Conservation (phyloP, 1,140 invertebrate genomes). For the Cryptotermes secundus region DNA sequence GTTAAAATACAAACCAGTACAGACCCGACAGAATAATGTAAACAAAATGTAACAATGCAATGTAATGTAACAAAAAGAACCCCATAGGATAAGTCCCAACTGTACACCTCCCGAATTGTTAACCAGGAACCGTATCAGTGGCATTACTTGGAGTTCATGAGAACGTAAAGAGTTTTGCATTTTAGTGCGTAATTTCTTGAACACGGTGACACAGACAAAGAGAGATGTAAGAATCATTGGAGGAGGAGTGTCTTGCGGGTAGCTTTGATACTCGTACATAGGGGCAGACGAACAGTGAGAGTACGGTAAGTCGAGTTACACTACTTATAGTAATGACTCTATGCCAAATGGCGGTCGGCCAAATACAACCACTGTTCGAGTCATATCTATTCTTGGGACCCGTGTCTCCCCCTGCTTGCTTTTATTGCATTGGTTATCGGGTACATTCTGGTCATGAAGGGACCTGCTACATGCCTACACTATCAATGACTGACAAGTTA, state of each 20-base stretch:
- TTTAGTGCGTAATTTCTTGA: not conserved
- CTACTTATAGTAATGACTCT: constrained; percentile 14
- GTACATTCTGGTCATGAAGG: not conserved
- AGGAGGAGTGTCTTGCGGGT: not conserved
- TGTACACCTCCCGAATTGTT: too few species aligned
- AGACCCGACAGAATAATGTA: too few species aligned
- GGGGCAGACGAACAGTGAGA: not conserved
- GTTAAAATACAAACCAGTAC: too few species aligned
- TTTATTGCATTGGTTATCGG: not conserved
- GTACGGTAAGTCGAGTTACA: not conserved
- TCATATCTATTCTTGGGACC: constrained; percentile 7
- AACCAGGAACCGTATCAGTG: too few species aligned
- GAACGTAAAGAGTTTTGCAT: too few species aligned
- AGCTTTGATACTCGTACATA: not conserved
- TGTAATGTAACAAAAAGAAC: too few species aligned
- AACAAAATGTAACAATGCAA: too few species aligned
- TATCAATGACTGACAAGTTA: too few species aligned
- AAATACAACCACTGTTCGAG: not conserved
- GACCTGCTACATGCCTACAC: not conserved
- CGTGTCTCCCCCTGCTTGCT: not conserved
- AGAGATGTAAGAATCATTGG: not conserved
- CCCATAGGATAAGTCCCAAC: too few species aligned
- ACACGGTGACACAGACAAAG: not conserved
- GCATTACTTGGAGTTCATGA: too few species aligned
- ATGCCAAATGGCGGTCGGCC: not conserved